Base-by-base conservation (phyloP, 1,140 invertebrate species). In the Plodia interpunctella region DNA sequence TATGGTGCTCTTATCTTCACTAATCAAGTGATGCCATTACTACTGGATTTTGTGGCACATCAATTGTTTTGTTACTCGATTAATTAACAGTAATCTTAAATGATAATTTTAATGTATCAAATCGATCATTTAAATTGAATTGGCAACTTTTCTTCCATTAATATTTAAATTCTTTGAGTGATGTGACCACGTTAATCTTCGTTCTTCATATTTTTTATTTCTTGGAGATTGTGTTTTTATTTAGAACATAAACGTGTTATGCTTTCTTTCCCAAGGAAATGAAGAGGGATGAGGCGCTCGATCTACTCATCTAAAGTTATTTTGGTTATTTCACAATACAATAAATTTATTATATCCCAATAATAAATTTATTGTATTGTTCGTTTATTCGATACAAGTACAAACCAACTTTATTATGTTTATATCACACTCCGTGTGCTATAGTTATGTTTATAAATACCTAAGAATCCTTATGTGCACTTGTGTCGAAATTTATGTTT, bases 251-350 rank as follows among this genome's bases (percentile, higher is more conserved):
- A 70, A 72, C 54, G 60, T 66, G 69, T 65, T 63, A 63, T 72
- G 62, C 78, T 78, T 77, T 76, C 63, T 80, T 80, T 77, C 70
- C 74, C 57, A 80, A 80, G 72, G 78, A 66, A 52, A 32, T 5
- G 59, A 64, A 49, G 67, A 70, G 18, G 56, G 62, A 44, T 66
- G 60, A 35, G 52, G 20, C 19, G 44, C 21, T 54, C 28, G 44
- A 57, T 52, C 44, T 57, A 61, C 44, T 18, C 21, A 54, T 44
- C 38, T 53, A 11, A 30, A 54, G 28, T 55, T 56, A 72, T 66
- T 44, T 44, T 72, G 58, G 17, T 72, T 72, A 44, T 72, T 69
- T 52, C 65, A 61, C 65, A 64, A 49, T 62, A 21, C 66, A 66
- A 65, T 72, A 72, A 68, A n/a, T n/a, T n/a, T n/a, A 71, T 71